Base-by-base conservation (phyloP, 2,888 invertebrate species). In the Sarcophaga subvicina region DNA sequence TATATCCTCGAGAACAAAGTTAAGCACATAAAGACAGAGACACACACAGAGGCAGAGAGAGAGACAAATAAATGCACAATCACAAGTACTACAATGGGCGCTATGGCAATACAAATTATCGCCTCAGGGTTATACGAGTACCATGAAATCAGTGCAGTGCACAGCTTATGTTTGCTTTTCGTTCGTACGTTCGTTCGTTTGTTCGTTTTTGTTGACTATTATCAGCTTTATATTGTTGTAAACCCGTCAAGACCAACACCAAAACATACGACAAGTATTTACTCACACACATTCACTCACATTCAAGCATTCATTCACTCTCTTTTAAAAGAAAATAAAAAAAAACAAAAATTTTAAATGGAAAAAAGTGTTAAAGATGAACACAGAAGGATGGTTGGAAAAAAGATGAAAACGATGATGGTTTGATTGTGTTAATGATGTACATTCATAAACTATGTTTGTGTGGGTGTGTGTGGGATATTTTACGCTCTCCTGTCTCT, bases 71-170 rank as follows among this genome's bases (percentile, higher is more conserved):
- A 80, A 85, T 81, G 54, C 79, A 75, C 85, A 86, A 77, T 77
- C 80, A 81, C 81, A 54, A 88, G 89, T 88, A 81, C 87, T 70
- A 69, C 89, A 88, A 91, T 91, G 90, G 17, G 90, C 89, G 90
- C 90, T 91, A 78, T 27, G 27, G 27, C 77, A 85, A 83, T 81
- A 91, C 90, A 92, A 92, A 92, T 92, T 91, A 91, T 90, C 91
- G 91, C 92, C 92, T 88, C 81, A 72, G 90, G 87, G 90, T 84
- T 87, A 89, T 88, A 60, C 62, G 63, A 73, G 79, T 14, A 54
- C 54, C 17, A 54, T 72, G 88, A 89, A 89, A 89, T 90, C 89
- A 88, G 77, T 80, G 80, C 77, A 82, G 20, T 62, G 67, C 37
- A 37, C 49, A 14, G 17, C 17, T 54, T 54, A 17, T 54, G 54